phyloP scores from a whole-genome alignment of 2,888 invertebrate genomes.

The Limnephilus marmoratus region DNA sequence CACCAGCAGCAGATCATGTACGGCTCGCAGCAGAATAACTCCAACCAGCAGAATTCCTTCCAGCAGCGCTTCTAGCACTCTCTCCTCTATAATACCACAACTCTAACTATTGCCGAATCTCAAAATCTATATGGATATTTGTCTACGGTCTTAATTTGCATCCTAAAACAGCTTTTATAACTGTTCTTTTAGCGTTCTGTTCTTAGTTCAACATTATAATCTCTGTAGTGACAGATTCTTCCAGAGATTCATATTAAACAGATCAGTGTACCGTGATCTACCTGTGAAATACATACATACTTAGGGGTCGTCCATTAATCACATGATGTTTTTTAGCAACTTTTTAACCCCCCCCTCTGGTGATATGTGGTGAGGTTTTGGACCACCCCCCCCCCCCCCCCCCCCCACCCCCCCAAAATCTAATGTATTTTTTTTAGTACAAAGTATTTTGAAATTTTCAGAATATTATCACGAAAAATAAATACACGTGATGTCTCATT shows the following conservation, averaged over 20 bases:
- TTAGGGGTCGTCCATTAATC: no score
- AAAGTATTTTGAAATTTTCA: no score
- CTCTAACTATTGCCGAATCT: background rate
- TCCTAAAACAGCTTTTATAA: background rate
- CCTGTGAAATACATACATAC: background rate
- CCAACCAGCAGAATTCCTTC: constrained; percentile 81
- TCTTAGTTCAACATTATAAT: background rate
- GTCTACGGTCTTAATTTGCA: background rate
- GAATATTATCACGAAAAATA: no score
- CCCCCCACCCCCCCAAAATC: no score
- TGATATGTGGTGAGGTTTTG: no score
- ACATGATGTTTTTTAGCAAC: no score
- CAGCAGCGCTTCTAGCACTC: constrained; percentile 80
- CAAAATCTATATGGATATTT: background rate
- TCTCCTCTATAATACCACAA: background rate
- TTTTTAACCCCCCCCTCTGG: no score
- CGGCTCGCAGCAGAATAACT: constrained; percentile 77
- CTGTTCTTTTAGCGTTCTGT: background rate
- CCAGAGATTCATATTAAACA: background rate
- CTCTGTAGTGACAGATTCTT: background rate
- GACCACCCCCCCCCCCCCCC: no score
- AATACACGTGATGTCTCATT: no score
- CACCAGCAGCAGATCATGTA: constrained; percentile 81
- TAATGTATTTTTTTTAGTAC: no score
- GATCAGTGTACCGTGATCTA: background rate